phyloP scores from a whole-genome alignment of 2,888 invertebrate genomes.

The Drosophila basisetae region DNA sequence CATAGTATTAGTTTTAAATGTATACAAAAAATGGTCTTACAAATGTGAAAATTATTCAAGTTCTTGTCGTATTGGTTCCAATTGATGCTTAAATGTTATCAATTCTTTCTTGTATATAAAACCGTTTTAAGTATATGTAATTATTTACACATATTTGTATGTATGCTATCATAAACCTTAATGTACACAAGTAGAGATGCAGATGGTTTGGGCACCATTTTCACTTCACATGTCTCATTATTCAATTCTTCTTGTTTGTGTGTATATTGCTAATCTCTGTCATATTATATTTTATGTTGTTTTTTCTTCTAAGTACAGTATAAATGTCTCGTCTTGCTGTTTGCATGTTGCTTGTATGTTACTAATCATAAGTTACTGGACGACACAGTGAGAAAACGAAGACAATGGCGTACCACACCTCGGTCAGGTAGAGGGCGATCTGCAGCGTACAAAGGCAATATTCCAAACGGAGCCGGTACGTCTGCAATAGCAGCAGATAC shows the following conservation, averaged over 20 bases:
- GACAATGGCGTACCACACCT: conserved; percentile 87
- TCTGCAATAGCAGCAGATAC: conserved; percentile 95
- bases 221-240: conserved; percentile 37
- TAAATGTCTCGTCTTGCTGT: conserved; percentile 53
- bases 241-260: conserved; percentile 44
- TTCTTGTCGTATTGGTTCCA: conserved; percentile 82
- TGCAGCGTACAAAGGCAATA: conserved; percentile 95
- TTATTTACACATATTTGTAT: conserved; percentile 35
- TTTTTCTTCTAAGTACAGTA: conserved; percentile 19
- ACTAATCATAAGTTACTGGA: conserved; percentile 87
- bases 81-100: conserved; percentile 83
- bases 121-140: conserved; percentile 52
- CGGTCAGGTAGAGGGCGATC: conserved; percentile 91
- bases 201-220: conserved; percentile 44
- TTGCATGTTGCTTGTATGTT: conserved; percentile 47
- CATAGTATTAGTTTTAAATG: conserved; percentile 12
- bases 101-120: conserved; percentile 71
- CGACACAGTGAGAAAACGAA: conserved; percentile 88
- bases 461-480: conserved; percentile 94
- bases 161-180: conserved; percentile 61
- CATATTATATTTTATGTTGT: conserved; percentile 25
- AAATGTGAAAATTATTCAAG: conserved; percentile 76
- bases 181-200: conserved; percentile 57
- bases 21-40: conserved; percentile 73
- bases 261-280: conserved; percentile 61